phyloP scores from a whole-genome alignment of 2,888 invertebrate genomes.

The Watsonalla binaria region DNA sequence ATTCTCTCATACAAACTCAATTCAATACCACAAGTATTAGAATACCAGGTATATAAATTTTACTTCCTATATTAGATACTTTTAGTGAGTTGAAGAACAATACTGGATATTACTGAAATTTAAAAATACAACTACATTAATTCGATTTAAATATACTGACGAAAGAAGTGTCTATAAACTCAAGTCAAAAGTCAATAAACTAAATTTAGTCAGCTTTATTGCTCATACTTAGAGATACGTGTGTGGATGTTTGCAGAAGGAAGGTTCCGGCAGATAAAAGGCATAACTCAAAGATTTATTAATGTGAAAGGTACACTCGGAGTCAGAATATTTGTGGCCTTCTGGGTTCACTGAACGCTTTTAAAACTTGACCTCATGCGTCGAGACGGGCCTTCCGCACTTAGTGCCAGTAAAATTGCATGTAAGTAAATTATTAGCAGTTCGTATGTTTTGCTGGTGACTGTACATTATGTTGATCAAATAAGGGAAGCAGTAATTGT shows the following conservation, averaged over 20 bases:
- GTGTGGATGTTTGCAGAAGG: not conserved
- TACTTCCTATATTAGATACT: no score
- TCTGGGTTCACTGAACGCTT: constrained; percentile 39
- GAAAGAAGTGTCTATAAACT: no score
- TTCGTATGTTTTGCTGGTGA: not conserved
- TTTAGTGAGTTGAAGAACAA: no score
- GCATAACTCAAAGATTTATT: constrained; percentile 10
- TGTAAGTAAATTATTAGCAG: not conserved
- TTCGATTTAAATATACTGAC: no score
- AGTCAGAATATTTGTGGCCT: constrained; percentile 30
- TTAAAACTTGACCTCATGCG: constrained; percentile 34
- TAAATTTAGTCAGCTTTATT: not conserved
- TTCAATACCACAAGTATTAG: no score
- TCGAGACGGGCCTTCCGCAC: constrained; percentile 10
- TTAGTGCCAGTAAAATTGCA: constrained; percentile 1
- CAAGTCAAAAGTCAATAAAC: not conserved
- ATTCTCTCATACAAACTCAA: no score
- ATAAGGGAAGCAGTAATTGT: no score
- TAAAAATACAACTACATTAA: no score
- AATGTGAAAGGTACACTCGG: constrained; percentile 32
- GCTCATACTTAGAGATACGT: constrained; percentile 2
- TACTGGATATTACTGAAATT: no score
- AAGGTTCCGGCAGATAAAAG: constrained; percentile 1
- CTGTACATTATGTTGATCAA: not conserved
- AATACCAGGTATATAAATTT: no score